phyloP scores from a whole-genome alignment of 2,888 invertebrate genomes.

The Drosophila glabriapex region DNA sequence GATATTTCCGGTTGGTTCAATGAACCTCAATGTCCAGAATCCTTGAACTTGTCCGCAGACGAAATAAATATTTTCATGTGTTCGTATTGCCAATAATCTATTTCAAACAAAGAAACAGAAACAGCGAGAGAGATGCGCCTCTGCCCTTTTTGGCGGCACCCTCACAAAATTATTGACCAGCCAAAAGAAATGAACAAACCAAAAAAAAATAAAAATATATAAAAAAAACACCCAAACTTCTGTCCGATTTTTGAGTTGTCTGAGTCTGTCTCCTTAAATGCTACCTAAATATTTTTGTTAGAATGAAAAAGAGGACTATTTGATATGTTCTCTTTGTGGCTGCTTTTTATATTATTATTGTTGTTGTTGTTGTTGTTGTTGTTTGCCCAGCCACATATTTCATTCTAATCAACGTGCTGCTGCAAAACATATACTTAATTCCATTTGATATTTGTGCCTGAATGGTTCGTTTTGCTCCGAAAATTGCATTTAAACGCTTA shows the following conservation, averaged over 20 bases:
- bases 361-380: slow-evolving; percentile 12
- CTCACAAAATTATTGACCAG: slow-evolving; percentile 84
- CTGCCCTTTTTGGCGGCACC: slow-evolving; percentile 82
- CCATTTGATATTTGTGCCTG: slow-evolving; percentile 71
- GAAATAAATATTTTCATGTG: slow-evolving; percentile 63
- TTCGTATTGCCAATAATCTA: slow-evolving; percentile 78
- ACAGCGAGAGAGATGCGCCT: slow-evolving; percentile 42
- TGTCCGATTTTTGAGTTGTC: slow-evolving; percentile 65
- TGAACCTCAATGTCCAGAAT: slow-evolving; percentile 68
- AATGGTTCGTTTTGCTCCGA: slow-evolving; percentile 69
- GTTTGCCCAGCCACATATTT: slow-evolving; percentile 59
- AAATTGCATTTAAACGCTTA: slow-evolving; percentile 84
- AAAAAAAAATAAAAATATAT: slow-evolving; percentile 23
- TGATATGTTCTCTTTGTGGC: slow-evolving; percentile 30
- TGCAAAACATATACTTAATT: slow-evolving; percentile 76
- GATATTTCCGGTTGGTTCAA: slow-evolving; percentile 83
- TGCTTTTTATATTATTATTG: slow-evolving; percentile 14
- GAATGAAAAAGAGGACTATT: slow-evolving; percentile 66
- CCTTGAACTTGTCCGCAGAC: slow-evolving; percentile 79
- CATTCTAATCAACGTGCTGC: slow-evolving; percentile 78
- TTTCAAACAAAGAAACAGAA: slow-evolving; percentile 67
- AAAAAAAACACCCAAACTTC: slow-evolving; percentile 30
- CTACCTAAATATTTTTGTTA: slow-evolving; percentile 78
- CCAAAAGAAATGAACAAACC: slow-evolving; percentile 41
- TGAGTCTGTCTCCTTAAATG: slow-evolving; percentile 76